These are phyloP conservation scores for Dallia pectoralis DNA, from an alignment of 2,797 vertebrate genomes.

Conservation along the genomic window DNA sequence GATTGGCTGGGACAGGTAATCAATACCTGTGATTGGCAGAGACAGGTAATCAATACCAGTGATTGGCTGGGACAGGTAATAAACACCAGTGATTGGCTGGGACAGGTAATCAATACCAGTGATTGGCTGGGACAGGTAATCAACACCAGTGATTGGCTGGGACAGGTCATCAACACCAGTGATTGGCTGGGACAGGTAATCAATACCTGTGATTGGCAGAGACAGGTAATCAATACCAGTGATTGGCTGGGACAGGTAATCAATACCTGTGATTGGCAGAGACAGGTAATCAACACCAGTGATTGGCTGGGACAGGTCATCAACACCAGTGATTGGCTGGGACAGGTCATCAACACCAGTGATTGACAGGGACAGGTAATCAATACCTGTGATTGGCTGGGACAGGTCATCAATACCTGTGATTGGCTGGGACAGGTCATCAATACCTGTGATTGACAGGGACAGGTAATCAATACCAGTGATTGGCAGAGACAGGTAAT, in stretches of 20 bases:
- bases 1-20: constrained; percentile 99
- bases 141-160: constrained; percentile 91
- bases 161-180: constrained; percentile 90
- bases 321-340: constrained; percentile 91
- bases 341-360: constrained; percentile 90
- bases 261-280: constrained; percentile 91
- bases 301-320: constrained; percentile 99
- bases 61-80: constrained; percentile 99
- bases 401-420: constrained; percentile 90
- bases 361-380: constrained; percentile 99
- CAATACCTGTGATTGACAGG: constrained; percentile 91
- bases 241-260: constrained; percentile 99
- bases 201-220: constrained; percentile 91
- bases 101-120: constrained; percentile 90
- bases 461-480: constrained; percentile 90
- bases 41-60: constrained; percentile 90
- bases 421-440: constrained; percentile 99
- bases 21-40: constrained; percentile 91
- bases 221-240: constrained; percentile 90
- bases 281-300: constrained; percentile 90
- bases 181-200: constrained; percentile 99
- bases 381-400: constrained; percentile 91
- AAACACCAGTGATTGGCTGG: constrained; percentile 92
- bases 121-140: constrained; percentile 99
- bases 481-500: constrained; percentile 99